Evolutionary conservation across 1,140 invertebrate species (phyloP).

Genomic region (Leptinotarsa texana): DNA sequence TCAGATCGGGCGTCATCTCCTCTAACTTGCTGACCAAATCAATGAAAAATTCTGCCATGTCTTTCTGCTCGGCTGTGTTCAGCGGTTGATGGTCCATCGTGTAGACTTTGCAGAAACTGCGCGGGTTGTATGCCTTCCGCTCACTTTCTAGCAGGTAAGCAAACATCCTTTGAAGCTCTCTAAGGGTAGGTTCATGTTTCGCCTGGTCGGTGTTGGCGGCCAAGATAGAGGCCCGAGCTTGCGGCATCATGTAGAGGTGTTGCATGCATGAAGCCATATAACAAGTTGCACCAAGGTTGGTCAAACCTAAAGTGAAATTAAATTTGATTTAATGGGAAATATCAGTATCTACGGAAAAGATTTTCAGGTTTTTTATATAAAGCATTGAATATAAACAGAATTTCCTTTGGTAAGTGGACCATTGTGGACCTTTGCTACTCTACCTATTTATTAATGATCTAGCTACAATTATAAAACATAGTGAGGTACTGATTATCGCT

Average conservation of each 20-base stretch:
- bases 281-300: slow-evolving; percentile 93
- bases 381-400: too few species aligned
- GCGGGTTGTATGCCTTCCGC: slow-evolving; percentile 91
- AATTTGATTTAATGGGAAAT: too few species aligned
- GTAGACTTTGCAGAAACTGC: slow-evolving; percentile 94
- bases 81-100: slow-evolving; percentile 95
- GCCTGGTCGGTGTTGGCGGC: slow-evolving; percentile 62
- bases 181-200: slow-evolving; percentile 80
- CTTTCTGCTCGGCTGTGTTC: slow-evolving; percentile 96
- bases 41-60: slow-evolving; percentile 98
- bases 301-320: slow-evolving; percentile 58
- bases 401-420: too few species aligned
- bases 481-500: too few species aligned
- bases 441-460: too few species aligned
- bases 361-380: too few species aligned
- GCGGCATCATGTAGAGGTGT: slow-evolving; percentile 95
- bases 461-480: too few species aligned
- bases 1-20: slow-evolving; percentile 91
- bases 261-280: slow-evolving; percentile 98
- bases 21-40: slow-evolving; percentile 94
- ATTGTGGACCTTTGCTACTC: too few species aligned
- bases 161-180: slow-evolving; percentile 93
- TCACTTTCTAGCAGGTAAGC: slow-evolving; percentile 93
- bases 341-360: too few species aligned
- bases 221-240: slow-evolving; percentile 81